Evolutionary conservation across 2,797 vertebrate genomes (phyloP).

Genomic region (Salmo trutta): DNA sequence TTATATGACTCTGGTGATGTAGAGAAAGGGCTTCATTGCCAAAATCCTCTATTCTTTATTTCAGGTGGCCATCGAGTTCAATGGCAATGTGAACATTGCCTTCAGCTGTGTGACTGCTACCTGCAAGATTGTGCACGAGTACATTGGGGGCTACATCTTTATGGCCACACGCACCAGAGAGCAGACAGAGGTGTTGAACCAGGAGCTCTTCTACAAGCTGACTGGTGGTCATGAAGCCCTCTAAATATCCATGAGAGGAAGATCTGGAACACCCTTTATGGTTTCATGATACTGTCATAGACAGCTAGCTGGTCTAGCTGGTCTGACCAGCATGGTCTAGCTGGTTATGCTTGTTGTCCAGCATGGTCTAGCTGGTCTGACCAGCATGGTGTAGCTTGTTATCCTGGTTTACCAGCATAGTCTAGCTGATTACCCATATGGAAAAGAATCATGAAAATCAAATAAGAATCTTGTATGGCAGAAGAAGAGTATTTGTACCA

Average conservation of each 20-base stretch:
- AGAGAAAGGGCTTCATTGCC: background rate
- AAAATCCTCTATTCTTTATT: background rate
- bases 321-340: too few species aligned
- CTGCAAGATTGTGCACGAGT: conserved; percentile 79
- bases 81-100: conserved; percentile 81
- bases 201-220: conserved; percentile 79
- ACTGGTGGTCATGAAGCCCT: conserved; percentile 77
- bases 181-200: conserved; percentile 66
- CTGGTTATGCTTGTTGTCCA: too few species aligned
- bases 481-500: too few species aligned
- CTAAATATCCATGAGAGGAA: conserved; percentile 42
- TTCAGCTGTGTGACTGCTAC: conserved; percentile 77
- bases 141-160: conserved; percentile 82
- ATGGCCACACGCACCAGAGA: conserved; percentile 75
- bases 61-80: conserved; percentile 81
- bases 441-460: too few species aligned
- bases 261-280: background rate
- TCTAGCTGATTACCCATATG: too few species aligned
- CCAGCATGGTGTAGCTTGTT: too few species aligned
- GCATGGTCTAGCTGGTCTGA: too few species aligned
- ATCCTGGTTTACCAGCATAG: too few species aligned
- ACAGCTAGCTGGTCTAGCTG: too few species aligned
- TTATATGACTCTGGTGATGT: too few species aligned
- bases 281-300: background rate
- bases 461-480: too few species aligned